Evolutionary conservation across 2,888 invertebrate genomes (phyloP).

Genomic region (Automeris io): DNA sequence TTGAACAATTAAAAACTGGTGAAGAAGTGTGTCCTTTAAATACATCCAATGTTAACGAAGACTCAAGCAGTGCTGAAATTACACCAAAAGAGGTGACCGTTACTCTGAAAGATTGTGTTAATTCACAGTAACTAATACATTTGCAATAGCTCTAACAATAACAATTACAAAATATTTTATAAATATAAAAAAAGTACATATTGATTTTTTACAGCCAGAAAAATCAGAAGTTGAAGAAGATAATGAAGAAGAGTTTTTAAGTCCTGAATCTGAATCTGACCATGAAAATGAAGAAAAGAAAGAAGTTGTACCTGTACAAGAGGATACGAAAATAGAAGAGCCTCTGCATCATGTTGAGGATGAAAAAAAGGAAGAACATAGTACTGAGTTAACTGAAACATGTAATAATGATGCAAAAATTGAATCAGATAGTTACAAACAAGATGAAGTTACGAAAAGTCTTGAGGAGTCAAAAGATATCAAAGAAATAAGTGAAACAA

Average conservation of each 20-base stretch:
- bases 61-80: slow-evolving; percentile 57
- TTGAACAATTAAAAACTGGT: slow-evolving; percentile 83
- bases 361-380: slow-evolving; percentile 9
- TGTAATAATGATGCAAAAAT: slow-evolving; percentile 4
- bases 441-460: slow-evolving; percentile 1
- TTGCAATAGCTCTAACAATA: no score
- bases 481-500: slow-evolving; percentile 75
- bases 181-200: not conserved
- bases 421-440: slow-evolving; percentile 3
- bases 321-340: slow-evolving; percentile 6
- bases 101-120: slow-evolving; percentile 5
- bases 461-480: not conserved
- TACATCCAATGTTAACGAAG: slow-evolving; percentile 54
- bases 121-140: no score
- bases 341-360: slow-evolving; percentile 9
- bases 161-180: not conserved
- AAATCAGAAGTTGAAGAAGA: slow-evolving; percentile 57
- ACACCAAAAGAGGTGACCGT: slow-evolving; percentile 29
- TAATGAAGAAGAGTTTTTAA: slow-evolving; percentile 68
- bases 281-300: slow-evolving; percentile 29
- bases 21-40: slow-evolving; percentile 77
- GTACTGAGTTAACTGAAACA: not conserved
- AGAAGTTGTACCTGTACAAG: slow-evolving; percentile 31
- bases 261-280: slow-evolving; percentile 65
- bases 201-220: slow-evolving; percentile 18